Percentiles rank a stretch among this genome's conserved stretches.
These are phyloP conservation scores for Aphelinus certus DNA, from an alignment of 1,140 invertebrate genomes.

Conservation along the genomic window DNA sequence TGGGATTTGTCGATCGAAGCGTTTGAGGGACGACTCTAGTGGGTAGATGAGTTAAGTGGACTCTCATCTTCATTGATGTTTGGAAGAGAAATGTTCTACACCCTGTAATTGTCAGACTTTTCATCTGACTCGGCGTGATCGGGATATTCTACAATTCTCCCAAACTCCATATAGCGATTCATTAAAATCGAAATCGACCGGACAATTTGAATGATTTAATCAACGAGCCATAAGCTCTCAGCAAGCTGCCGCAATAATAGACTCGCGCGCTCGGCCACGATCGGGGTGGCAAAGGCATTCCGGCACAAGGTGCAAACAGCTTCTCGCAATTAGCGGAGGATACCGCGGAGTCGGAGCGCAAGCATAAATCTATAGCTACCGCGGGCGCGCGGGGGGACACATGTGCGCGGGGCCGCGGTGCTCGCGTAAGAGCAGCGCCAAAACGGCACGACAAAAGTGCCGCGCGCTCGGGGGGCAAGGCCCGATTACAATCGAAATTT, in stretches of 20 bases:
- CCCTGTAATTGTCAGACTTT: too few relatives aligned
- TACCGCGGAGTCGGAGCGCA: constrained; percentile 33
- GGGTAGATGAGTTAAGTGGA: too few relatives aligned
- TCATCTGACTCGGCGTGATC: too few relatives aligned
- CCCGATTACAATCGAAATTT: too few relatives aligned
- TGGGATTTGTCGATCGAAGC: too few relatives aligned
- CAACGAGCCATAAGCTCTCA: neutral
- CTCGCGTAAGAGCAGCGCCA: constrained; percentile 22
- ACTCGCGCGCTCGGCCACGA: neutral
- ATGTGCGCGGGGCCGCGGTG: constrained; percentile 15
- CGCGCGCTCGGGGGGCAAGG: neutral
- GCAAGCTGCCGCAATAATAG: constrained; percentile 9
- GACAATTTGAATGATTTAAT: too few relatives aligned
- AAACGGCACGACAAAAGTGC: constrained; percentile 27
- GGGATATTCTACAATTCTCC: neutral
- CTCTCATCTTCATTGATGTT: too few relatives aligned
- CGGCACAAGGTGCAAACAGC: neutral
- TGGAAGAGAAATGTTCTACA: too few relatives aligned
- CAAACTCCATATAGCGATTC: too few relatives aligned
- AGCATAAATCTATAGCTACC: constrained; percentile 42
- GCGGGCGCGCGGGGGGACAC: constrained; percentile 20
- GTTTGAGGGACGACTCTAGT: too few relatives aligned
- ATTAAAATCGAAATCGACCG: too few relatives aligned
- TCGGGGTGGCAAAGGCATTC: constrained; percentile 3
- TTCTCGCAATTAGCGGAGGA: constrained; percentile 42